Evolutionary conservation across 2,888 invertebrate genomes (phyloP).

Genomic region (Plebejus argus): DNA sequence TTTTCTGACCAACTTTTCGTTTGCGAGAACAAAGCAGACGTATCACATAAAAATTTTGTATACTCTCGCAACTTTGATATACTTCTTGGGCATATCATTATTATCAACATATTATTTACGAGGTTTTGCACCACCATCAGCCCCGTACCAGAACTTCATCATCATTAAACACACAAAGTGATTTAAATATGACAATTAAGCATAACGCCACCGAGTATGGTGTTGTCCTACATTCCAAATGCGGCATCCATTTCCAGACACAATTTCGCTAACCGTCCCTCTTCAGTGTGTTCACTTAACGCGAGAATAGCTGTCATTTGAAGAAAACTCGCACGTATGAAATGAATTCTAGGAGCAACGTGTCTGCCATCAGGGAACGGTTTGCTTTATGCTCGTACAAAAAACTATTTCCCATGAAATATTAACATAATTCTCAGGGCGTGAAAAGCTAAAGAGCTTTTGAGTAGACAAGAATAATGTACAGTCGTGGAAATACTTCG

Average conservation of each 20-base stretch:
- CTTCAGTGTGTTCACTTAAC: constrained; percentile 13
- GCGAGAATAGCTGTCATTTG: constrained; percentile 14
- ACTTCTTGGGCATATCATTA: not conserved
- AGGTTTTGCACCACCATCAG: not conserved
- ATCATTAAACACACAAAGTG: not conserved
- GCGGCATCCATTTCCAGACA: not conserved
- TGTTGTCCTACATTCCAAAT: constrained; percentile 1
- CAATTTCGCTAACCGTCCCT: not conserved
- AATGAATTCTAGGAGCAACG: not conserved
- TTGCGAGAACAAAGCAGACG: not conserved
- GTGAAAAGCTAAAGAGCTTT: too few relatives aligned
- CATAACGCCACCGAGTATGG: not conserved
- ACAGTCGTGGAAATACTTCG: not conserved
- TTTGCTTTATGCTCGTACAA: not conserved
- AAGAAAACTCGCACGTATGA: constrained; percentile 2
- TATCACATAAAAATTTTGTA: not conserved
- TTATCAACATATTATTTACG: not conserved
- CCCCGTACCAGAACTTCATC: not conserved
- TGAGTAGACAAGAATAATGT: too few relatives aligned
- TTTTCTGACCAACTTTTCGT: not conserved
- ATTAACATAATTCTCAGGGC: not conserved
- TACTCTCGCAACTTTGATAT: not conserved
- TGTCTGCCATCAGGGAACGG: not conserved
- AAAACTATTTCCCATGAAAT: not conserved
- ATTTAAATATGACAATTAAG: not conserved